These are phyloP conservation scores for Apostichopus japonicus DNA, from an alignment of 35 echinoderm and acorn worm genomes.

Conservation along the genomic window DNA sequence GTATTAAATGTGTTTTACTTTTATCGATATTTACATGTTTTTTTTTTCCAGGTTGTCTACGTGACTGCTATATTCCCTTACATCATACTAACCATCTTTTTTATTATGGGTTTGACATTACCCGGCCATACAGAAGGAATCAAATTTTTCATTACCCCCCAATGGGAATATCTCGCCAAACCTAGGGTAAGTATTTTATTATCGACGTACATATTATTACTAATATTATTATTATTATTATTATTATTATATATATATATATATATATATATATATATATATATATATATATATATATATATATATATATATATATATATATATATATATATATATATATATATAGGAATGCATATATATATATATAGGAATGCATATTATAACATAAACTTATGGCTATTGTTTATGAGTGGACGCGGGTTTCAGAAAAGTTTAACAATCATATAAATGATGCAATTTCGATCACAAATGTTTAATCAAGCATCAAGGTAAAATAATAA, in stretches of 20 bases:
- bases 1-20: too few species aligned
- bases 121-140: constrained; percentile 33
- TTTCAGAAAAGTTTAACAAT: too few species aligned
- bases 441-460: too few species aligned
- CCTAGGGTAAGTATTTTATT: constrained; percentile 20
- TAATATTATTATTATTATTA: too few species aligned
- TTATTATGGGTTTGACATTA: constrained; percentile 50
- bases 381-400: too few species aligned
- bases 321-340: not conserved
- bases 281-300: too few species aligned
- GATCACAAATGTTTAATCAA: too few species aligned
- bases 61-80: constrained; percentile 70
- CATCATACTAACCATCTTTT: constrained; percentile 52
- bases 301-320: constrained; percentile 1
- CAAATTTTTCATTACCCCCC: constrained; percentile 49
- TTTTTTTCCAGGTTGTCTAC: constrained; percentile 59
- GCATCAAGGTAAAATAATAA: too few species aligned
- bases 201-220: not conserved
- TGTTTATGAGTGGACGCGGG: too few species aligned
- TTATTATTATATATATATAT: not conserved
- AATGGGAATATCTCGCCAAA: constrained; percentile 35
- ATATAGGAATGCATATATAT: too few species aligned
- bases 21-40: not conserved
- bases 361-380: too few species aligned
- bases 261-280: not conserved